Percentiles rank a stretch among this genome's conserved stretches.
These are phyloP conservation scores for Indri indri DNA, from an alignment of 2,113 vertebrate genomes.

Conservation along the genomic window DNA sequence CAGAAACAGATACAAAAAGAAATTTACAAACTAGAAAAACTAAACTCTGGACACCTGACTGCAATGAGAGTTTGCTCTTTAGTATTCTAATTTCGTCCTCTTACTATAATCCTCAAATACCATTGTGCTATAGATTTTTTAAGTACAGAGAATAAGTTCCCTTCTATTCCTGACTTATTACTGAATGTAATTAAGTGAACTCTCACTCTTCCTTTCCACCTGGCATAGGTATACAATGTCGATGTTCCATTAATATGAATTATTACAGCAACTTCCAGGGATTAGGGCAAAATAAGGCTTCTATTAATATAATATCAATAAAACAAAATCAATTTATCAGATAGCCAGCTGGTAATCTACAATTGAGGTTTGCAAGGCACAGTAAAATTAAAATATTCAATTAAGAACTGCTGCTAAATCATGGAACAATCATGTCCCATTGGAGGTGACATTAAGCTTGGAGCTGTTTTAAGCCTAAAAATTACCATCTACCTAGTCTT, in stretches of 20 bases:
- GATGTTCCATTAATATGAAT: not conserved
- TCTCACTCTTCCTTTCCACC: not conserved
- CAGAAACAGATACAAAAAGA: not conserved
- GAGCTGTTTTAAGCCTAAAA: not conserved
- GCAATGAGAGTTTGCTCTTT: not conserved
- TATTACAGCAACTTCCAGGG: not conserved
- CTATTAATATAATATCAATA: not conserved
- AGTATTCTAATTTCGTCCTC: not conserved
- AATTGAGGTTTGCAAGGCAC: not conserved
- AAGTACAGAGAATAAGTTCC: not conserved
- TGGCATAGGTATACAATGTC: not conserved
- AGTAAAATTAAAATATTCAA: not conserved
- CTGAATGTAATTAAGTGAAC: not conserved
- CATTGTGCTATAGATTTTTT: not conserved
- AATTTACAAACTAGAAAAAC: not conserved
- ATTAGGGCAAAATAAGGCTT: not conserved
- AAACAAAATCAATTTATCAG: slow-evolving; percentile 15
- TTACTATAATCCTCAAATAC: not conserved
- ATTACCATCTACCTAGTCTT: not conserved
- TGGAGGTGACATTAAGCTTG: not conserved
- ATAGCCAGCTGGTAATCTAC: not conserved
- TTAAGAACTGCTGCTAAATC: not conserved
- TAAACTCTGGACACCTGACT: not conserved
- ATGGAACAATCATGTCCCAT: not conserved
- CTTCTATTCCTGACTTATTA: not conserved